These are phyloP conservation scores for Passerina amoena DNA, from an alignment of 2,113 vertebrate species.

Conservation along the genomic window DNA sequence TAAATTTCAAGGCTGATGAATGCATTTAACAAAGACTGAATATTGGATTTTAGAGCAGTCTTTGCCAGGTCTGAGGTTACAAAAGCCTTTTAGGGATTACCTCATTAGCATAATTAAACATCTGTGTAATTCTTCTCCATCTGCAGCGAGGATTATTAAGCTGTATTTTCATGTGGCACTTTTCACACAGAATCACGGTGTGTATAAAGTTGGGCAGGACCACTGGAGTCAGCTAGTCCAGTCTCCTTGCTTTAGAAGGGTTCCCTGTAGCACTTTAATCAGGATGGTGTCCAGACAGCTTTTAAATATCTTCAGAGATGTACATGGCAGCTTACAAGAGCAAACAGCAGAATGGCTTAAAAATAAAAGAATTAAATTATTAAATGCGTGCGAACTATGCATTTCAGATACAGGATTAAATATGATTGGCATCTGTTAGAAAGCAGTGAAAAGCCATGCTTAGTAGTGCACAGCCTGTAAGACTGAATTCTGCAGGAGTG, in stretches of 20 bases:
- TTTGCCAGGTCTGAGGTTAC: slow-evolving; percentile 36
- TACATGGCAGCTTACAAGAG: not conserved
- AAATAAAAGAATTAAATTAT: not conserved
- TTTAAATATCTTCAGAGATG: not conserved
- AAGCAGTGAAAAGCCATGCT: not conserved
- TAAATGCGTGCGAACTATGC: not conserved
- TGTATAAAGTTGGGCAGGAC: not conserved
- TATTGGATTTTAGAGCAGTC: not conserved
- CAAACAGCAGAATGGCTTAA: not conserved
- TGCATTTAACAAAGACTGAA: not conserved
- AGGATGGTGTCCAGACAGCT: not conserved
- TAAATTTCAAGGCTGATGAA: not conserved
- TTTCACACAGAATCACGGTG: not conserved
- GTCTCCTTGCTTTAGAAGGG: not conserved
- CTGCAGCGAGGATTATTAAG: slow-evolving; percentile 30
- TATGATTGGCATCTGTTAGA: not conserved
- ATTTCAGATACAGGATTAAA: not conserved
- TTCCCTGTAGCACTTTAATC: not conserved
- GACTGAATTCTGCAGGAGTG: not conserved
- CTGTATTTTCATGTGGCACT: slow-evolving; percentile 15
- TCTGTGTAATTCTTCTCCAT: slow-evolving; percentile 57
- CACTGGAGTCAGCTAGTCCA: not conserved
- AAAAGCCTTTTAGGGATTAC: slow-evolving; percentile 51
- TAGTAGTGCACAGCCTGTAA: not conserved
- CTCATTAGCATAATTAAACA: slow-evolving; percentile 69